Base-by-base conservation (phyloP, 2,888 invertebrate species). In the Pachycephus smyrnensis region DNA sequence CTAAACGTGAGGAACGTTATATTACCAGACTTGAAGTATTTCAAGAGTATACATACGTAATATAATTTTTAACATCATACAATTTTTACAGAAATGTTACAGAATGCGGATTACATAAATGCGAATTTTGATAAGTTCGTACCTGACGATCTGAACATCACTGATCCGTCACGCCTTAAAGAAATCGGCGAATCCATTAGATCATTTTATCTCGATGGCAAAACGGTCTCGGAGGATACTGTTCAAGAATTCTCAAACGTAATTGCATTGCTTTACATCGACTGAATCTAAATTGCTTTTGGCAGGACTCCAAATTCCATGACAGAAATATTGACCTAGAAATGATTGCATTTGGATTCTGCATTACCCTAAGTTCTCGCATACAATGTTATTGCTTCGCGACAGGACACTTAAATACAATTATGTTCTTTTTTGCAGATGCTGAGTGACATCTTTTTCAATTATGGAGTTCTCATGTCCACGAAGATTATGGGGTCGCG, bases 61-160 rank as follows among this genome's bases (percentile, higher is more conserved):
- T 68, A 30, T 68, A 77, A 73, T 73, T 73, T 68, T 35, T 30
- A n/a, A 75, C 73, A 76, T 82, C 36, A 76, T 31, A 31, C 31
- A 69, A 33, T 36, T 68, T 32, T 69, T 77, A 15, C 40, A 87
- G 89, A 83, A 75, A 76, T 87, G 68, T 80, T 89, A 35, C 75
- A 81, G 4, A 83, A 86, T 36, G 86, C 86, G 9, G 87, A 86
- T 1, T 73, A 84, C 15, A 79, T 91, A 76, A 86, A 89, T 69
- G 83, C 87, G 36, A 83, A 90, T 71, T 89, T 91, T 31, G 89
- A 90, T 31, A 75, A 83, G 11, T 88, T 90, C 73, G 35, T 91
- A 35, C 90, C 91, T 23, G 74, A 80, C 23, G 87, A 89, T 77
- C 79, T 91, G 77, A 91, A 91, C 73, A 78, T 88, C 11, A 90